Conservation (phyloP, 2,888 invertebrate genomes). For the Rhamnusium bicolor region DNA sequence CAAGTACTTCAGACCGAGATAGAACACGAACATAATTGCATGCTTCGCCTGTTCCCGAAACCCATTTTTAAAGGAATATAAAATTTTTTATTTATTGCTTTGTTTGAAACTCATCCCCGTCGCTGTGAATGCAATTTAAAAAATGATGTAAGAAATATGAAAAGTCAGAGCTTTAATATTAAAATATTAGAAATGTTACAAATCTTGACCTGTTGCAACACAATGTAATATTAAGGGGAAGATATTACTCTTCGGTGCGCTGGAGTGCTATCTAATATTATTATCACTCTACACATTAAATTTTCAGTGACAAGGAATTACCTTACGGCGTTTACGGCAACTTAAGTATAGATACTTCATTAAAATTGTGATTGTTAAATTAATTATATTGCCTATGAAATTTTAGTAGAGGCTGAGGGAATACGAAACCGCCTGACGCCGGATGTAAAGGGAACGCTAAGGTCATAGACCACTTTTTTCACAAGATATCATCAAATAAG, state of each 20-base stretch:
- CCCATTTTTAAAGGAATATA: slow-evolving; percentile 54
- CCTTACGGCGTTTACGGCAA: slow-evolving; percentile 31
- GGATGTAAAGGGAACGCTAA: background rate
- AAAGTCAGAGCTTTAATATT: slow-evolving; percentile 29
- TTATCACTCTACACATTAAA: slow-evolving; percentile 25
- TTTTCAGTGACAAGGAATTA: slow-evolving; percentile 32
- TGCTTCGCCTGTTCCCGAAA: slow-evolving; percentile 52
- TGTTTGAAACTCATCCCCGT: slow-evolving; percentile 43
- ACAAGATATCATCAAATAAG: too few species aligned
- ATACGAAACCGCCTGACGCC: background rate
- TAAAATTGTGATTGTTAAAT: slow-evolving; percentile 37
- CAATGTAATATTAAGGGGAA: slow-evolving; percentile 22
- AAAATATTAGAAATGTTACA: slow-evolving; percentile 37
- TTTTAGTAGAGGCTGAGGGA: slow-evolving; percentile 14
- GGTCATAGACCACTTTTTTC: background rate
- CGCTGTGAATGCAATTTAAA: slow-evolving; percentile 35
- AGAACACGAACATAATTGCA: slow-evolving; percentile 61
- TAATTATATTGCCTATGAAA: slow-evolving; percentile 32
- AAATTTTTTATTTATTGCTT: slow-evolving; percentile 56
- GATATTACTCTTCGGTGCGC: slow-evolving; percentile 20
- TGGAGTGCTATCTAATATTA: slow-evolving; percentile 23
- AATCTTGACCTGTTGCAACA: slow-evolving; percentile 39
- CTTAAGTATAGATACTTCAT: slow-evolving; percentile 29
- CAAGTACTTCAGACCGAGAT: slow-evolving; percentile 55
- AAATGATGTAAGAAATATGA: slow-evolving; percentile 36